A percentile compares a stretch with the other conserved stretches of the same genome.
phyloP scores from a whole-genome alignment of 30 jellyfish, hydroid and myxozoan species.

The Turritopsis rubra region DNA sequence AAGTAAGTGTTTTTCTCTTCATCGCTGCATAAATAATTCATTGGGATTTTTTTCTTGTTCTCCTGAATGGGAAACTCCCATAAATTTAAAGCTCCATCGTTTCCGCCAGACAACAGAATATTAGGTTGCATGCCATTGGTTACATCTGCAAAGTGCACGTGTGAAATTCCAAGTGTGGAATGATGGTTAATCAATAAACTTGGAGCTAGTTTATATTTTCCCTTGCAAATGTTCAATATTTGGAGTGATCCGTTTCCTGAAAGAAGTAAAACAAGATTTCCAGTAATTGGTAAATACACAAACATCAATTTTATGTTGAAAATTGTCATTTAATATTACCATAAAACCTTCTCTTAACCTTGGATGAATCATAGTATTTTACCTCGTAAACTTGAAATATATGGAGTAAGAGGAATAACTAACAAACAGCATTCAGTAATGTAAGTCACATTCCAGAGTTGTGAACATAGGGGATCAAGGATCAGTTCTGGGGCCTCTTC shows the following conservation, averaged over 20 bases:
- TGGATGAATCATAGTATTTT: too few relatives aligned
- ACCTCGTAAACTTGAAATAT: too few relatives aligned
- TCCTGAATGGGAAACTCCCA: constrained; percentile 28
- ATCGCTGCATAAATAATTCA: not conserved
- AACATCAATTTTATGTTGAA: too few relatives aligned
- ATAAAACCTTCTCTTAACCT: too few relatives aligned
- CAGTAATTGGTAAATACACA: too few relatives aligned
- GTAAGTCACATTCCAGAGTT: too few relatives aligned
- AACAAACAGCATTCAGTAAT: too few relatives aligned
- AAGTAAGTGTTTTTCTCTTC: constrained; percentile 1
- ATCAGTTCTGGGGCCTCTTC: too few relatives aligned
- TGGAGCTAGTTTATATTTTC: constrained; percentile 35
- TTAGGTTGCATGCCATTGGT: constrained; percentile 3
- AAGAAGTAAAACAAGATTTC: not conserved
- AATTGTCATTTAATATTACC: too few relatives aligned
- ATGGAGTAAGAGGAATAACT: too few relatives aligned
- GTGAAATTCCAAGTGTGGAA: constrained; percentile 69
- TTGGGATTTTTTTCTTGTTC: not conserved
- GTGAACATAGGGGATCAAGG: too few relatives aligned
- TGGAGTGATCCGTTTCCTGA: constrained; percentile 78
- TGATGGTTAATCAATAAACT: constrained; percentile 40
- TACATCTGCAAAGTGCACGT: constrained; percentile 14
- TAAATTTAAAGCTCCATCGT: constrained; percentile 49
- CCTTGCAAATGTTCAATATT: constrained; percentile 36
- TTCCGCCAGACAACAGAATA: constrained; percentile 70